These are phyloP conservation scores for Notodromas monacha DNA, from an alignment of 2,888 invertebrate genomes.

Conservation along the genomic window DNA sequence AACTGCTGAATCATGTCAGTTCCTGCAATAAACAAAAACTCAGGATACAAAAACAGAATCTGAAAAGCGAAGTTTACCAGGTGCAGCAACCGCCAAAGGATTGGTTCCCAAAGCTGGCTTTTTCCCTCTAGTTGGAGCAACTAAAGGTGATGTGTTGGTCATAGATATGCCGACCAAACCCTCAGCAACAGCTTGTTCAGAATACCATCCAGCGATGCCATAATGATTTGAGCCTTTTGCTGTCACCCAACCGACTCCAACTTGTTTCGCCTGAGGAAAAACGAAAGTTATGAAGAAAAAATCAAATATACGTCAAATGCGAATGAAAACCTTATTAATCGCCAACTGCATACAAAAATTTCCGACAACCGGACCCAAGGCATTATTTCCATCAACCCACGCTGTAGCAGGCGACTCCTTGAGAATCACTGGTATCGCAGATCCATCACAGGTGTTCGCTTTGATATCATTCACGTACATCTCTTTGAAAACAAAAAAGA, in stretches of 20 bases:
- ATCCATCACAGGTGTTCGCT: conserved; percentile 26
- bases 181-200: conserved; percentile 31
- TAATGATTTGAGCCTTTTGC: conserved; percentile 47
- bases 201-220: conserved; percentile 60
- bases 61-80: conserved; percentile 30
- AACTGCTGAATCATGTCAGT: too few species aligned
- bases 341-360: conserved; percentile 44
- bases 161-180: conserved; percentile 51
- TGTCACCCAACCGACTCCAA: conserved; percentile 36
- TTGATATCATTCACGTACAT: conserved; percentile 45
- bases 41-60: too few species aligned
- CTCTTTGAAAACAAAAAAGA: too few species aligned
- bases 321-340: too few species aligned
- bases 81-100: conserved; percentile 47
- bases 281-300: too few species aligned
- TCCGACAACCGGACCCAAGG: conserved; percentile 44
- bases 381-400: conserved; percentile 41
- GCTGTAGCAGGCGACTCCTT: conserved; percentile 26
- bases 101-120: conserved; percentile 52
- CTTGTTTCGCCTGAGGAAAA: conserved; percentile 32
- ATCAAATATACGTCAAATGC: too few species aligned
- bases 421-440: conserved; percentile 28
- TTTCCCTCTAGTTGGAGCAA: conserved; percentile 51
- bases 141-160: conserved; percentile 64
- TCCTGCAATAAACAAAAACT: too few species aligned